Conservation (phyloP, 2,888 invertebrate genomes). For the Acleris literana region DNA sequence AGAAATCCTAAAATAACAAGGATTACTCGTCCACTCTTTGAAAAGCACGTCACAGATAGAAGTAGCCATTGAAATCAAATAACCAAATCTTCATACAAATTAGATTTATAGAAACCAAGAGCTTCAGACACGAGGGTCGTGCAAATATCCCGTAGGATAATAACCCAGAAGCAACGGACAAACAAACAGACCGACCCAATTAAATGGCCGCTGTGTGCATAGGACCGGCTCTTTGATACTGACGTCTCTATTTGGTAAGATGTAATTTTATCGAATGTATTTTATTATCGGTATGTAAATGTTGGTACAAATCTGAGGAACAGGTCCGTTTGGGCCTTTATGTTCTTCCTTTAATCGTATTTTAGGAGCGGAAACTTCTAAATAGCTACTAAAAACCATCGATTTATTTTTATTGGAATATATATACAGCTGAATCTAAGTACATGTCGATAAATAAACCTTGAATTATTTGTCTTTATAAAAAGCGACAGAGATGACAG, state of each 20-base stretch:
- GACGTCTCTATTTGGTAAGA: slow-evolving; percentile 34
- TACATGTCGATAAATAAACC: too few species aligned
- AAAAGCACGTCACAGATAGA: not conserved
- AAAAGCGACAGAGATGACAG: too few species aligned
- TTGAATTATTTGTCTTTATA: too few species aligned
- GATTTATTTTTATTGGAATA: too few species aligned
- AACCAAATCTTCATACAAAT: slow-evolving; percentile 39
- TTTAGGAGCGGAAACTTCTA: too few species aligned
- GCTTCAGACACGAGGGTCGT: slow-evolving; percentile 41
- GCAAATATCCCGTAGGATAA: slow-evolving; percentile 42
- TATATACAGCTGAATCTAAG: too few species aligned
- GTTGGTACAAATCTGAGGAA: slow-evolving; percentile 1
- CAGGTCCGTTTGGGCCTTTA: not conserved
- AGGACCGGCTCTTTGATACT: slow-evolving; percentile 42
- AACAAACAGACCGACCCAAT: slow-evolving; percentile 46
- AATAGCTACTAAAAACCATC: too few species aligned
- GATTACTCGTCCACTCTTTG: not conserved
- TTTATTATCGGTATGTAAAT: slow-evolving; percentile 34
- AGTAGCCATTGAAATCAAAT: slow-evolving; percentile 22
- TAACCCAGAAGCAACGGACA: slow-evolving; percentile 41
- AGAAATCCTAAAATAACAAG: too few species aligned
- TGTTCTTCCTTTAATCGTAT: too few species aligned
- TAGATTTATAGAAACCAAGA: slow-evolving; percentile 40
- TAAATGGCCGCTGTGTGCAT: slow-evolving; percentile 46
- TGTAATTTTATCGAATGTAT: slow-evolving; percentile 35